Evolutionary conservation across 2,113 vertebrate genomes (phyloP), one percentile per base, ranked within the genome.

Genomic region (Ageneiosus marmoratus): DNA sequence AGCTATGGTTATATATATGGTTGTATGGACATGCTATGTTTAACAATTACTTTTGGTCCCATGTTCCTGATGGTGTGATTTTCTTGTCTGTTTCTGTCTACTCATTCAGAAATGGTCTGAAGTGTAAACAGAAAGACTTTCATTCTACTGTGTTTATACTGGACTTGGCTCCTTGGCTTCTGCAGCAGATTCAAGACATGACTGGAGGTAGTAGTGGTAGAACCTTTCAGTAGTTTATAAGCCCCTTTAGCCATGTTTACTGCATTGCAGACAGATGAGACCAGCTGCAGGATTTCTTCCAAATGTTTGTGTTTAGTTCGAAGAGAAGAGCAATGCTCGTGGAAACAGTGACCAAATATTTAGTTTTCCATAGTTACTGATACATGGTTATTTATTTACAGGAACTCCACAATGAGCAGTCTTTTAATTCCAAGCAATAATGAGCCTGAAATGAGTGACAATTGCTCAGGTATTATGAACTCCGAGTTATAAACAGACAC

Each of bases 201-300:
- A 18, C 79, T 85, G 46, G 46, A 82, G 37, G 11, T 41, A 63
- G 72, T 63, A 44, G 27, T 5, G 37, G 37, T 41, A 41, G 18
- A 63, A 58, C 53, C 10, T 29, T 22, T 67, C 72, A 44, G 37
- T 60, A 81, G 73, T 77, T 83, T 70, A 83, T 48, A 55, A 65
- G 60, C 73, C 48, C 60, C 74, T 77, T 69, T 62, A 69, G 60
- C 34, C 74, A 32, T 77, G 74, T 83, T 81, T 85, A 81, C 62
- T 81, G 79, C 58, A 50, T 34, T 76, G 72, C 58, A 80, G 60
- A 58, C 50, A n/a, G 41, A 81, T 81, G 51, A 37, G n/a, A 41
- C 51, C 22, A 24, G 55, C 67, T 70, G 62, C 44, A 29, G 67
- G 11, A 50, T 84, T 44, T 73, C n/a, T 48, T 55, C 74, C 50